A percentile compares a stretch with the other conserved stretches of the same genome.
Evolutionary conservation across 2,113 vertebrate genomes (phyloP).

Genomic region (Brachypteracias leptosomus): DNA sequence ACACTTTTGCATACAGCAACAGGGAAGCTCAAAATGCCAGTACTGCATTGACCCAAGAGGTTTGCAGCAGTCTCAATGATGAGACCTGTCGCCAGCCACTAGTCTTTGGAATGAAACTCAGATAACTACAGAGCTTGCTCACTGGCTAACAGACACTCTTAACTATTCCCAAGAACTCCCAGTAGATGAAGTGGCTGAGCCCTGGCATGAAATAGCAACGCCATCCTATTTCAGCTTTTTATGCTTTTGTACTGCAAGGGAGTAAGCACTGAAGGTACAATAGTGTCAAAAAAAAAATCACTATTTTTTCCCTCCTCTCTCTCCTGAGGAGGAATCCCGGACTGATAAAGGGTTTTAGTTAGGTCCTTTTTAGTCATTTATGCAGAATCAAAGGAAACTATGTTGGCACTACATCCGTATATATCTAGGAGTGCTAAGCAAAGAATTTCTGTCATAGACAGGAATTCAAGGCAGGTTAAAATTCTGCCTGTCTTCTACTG

Average conservation of each 20-base stretch:
- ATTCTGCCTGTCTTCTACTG: neutral
- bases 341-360: neutral
- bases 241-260: neutral
- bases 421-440: neutral
- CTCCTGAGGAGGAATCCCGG: neutral
- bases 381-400: neutral
- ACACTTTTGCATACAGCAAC: neutral
- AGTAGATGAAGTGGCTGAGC: neutral
- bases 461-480: neutral
- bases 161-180: neutral
- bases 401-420: neutral
- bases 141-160: neutral
- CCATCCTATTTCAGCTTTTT: neutral
- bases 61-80: neutral
- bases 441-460: neutral
- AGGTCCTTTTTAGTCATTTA: neutral
- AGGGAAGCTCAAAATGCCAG: neutral
- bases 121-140: neutral
- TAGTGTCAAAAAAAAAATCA: neutral
- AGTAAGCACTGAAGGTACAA: neutral
- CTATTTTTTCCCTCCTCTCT: neutral
- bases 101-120: neutral
- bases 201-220: neutral
- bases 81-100: neutral
- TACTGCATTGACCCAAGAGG: neutral